Conservation (phyloP, 1,140 invertebrate genomes). For the Adoxophyes honmai region DNA sequence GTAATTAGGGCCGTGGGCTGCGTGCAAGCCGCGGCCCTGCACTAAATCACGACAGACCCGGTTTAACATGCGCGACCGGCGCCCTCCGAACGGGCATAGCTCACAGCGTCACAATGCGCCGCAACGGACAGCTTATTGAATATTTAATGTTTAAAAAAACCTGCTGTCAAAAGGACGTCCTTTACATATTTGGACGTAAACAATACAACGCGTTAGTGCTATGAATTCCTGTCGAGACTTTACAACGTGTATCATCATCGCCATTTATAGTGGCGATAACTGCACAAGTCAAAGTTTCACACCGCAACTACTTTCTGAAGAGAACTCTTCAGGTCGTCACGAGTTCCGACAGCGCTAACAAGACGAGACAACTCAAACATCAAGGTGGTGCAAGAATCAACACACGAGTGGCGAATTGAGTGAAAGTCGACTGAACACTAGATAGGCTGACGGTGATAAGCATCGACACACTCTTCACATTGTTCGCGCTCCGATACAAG, state of each 20-base stretch:
- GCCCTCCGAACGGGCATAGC: slow-evolving; percentile 43
- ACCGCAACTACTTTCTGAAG: slow-evolving; percentile 25
- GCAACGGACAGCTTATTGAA: slow-evolving; percentile 64
- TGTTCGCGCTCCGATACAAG: slow-evolving; percentile 60
- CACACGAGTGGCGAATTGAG: slow-evolving; percentile 31
- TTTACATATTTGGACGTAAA: slow-evolving; percentile 45
- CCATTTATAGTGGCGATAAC: slow-evolving; percentile 5
- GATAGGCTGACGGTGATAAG: slow-evolving; percentile 56
- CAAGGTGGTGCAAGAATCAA: slow-evolving; percentile 42
- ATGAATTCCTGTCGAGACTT: slow-evolving; percentile 22
- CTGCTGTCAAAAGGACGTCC: slow-evolving; percentile 33
- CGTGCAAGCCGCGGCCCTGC: slow-evolving; percentile 41
- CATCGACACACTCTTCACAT: slow-evolving; percentile 62
- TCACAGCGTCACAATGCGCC: slow-evolving; percentile 47
- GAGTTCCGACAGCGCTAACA: slow-evolving; percentile 40
- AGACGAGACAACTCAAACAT: slow-evolving; percentile 32
- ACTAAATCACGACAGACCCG: slow-evolving; percentile 62
- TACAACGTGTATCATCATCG: not conserved
- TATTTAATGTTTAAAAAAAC: slow-evolving; percentile 53
- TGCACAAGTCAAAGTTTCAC: slow-evolving; percentile 9
- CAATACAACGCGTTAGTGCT: slow-evolving; percentile 35
- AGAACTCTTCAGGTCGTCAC: slow-evolving; percentile 22
- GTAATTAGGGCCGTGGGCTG: slow-evolving; percentile 65
- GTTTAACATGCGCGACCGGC: slow-evolving; percentile 49
- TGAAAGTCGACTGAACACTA: slow-evolving; percentile 61